These are phyloP conservation scores for Pseudococcus jackbeardsleyi DNA, from an alignment of 2,888 invertebrate species.

Conservation along the genomic window DNA sequence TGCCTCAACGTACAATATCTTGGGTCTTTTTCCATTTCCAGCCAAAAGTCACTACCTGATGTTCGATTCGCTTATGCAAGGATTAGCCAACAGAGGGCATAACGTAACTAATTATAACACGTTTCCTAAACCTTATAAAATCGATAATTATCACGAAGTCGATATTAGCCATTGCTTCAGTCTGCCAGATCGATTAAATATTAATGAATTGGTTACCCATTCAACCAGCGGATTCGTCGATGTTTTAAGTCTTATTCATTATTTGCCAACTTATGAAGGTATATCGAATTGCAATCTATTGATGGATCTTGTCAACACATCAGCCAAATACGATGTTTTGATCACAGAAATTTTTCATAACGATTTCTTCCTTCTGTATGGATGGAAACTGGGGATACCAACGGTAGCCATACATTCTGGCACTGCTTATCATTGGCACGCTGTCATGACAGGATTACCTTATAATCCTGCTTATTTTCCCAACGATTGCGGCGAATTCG, in stretches of 20 bases:
- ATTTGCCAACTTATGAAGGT: neutral
- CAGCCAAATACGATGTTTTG: conserved; percentile 73
- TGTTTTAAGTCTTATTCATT: neutral
- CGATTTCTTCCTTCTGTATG: conserved; percentile 79
- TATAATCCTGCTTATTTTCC: conserved; percentile 58
- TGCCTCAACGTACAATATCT: neutral
- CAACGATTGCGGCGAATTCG: conserved; percentile 46
- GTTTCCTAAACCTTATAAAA: conserved; percentile 4
- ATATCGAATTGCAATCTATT: conserved; percentile 43
- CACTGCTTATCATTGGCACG: conserved; percentile 76
- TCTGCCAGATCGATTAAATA: neutral
- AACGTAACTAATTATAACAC: conserved; percentile 23
- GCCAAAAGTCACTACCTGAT: conserved; percentile 24
- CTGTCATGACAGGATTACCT: conserved; percentile 50
- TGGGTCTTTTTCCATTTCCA: conserved; percentile 35
- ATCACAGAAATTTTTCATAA: conserved; percentile 79
- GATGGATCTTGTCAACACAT: neutral
- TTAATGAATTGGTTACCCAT: neutral
- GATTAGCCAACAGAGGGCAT: neutral
- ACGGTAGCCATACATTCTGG: conserved; percentile 74
- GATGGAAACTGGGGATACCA: conserved; percentile 71
- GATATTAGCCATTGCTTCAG: conserved; percentile 10
- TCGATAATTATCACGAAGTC: conserved; percentile 27
- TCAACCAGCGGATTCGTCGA: neutral
- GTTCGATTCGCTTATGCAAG: conserved; percentile 13